These are phyloP conservation scores for Hemiscyllium ocellatum DNA, from an alignment of 2,113 vertebrate species.

Conservation along the genomic window DNA sequence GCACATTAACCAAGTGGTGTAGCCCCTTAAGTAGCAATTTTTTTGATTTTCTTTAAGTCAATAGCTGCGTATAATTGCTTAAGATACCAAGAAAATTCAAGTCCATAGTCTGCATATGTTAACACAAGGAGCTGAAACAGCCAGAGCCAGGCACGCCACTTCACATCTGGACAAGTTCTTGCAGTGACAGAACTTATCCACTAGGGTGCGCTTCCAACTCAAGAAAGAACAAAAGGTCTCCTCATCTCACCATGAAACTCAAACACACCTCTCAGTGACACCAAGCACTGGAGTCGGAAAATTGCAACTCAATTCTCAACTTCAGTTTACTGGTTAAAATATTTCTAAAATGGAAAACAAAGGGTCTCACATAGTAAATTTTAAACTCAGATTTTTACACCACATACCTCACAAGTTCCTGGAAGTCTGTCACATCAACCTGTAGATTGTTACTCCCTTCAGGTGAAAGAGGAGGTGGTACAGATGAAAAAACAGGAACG, in stretches of 20 bases:
- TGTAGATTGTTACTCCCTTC: background rate
- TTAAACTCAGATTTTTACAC: background rate
- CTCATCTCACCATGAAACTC: conserved; percentile 1
- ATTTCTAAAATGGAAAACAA: background rate
- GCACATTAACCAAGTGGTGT: background rate
- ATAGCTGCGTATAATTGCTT: background rate
- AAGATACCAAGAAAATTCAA: background rate
- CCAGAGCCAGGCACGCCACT: background rate
- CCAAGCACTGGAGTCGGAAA: background rate
- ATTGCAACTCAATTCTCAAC: background rate
- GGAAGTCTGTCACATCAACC: background rate
- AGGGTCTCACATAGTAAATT: background rate
- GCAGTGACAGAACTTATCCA: background rate
- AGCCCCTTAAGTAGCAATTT: background rate
- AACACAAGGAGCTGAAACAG: background rate
- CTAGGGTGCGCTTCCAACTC: background rate
- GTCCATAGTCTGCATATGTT: background rate
- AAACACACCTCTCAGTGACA: background rate
- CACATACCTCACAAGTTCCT: conserved; percentile 3
- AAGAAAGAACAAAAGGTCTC: background rate
- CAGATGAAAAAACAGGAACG: background rate
- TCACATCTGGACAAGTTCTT: background rate
- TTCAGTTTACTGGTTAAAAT: background rate
- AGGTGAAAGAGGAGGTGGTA: background rate
- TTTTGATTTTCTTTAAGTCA: background rate